Evolutionary conservation across 1,140 invertebrate species (phyloP).

Genomic region (Drosophila triauraria): DNA sequence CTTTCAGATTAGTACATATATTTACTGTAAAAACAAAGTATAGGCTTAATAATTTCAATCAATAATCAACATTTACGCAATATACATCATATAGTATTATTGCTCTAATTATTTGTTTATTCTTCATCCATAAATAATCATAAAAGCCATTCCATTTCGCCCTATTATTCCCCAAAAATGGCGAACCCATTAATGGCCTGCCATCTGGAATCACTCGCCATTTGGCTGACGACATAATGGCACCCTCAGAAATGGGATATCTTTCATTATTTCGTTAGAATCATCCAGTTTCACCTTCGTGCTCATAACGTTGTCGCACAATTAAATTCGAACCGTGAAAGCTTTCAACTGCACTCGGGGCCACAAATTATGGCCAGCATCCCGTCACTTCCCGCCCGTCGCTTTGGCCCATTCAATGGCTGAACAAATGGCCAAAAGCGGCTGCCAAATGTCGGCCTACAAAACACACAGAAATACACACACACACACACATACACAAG

Average conservation of each 20-base stretch:
- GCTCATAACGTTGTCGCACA: slow-evolving; percentile 74
- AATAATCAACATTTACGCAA: neutral
- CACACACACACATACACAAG: too few relatives aligned
- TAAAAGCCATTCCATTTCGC: neutral
- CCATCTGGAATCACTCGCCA: slow-evolving; percentile 32
- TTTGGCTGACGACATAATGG: slow-evolving; percentile 24
- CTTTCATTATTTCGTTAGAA: slow-evolving; percentile 34
- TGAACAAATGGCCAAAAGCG: slow-evolving; percentile 56
- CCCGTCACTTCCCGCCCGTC: neutral
- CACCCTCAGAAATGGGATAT: slow-evolving; percentile 13
- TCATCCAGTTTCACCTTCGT: slow-evolving; percentile 52
- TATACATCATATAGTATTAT: neutral
- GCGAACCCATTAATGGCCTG: slow-evolving; percentile 31
- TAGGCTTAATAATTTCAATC: too few relatives aligned
- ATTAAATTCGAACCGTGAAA: slow-evolving; percentile 60
- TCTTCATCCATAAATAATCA: neutral
- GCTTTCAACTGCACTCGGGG: slow-evolving; percentile 53
- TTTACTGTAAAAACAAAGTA: too few relatives aligned
- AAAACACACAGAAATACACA: too few relatives aligned
- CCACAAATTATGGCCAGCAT: slow-evolving; percentile 56
- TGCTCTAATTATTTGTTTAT: neutral
- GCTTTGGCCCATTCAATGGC: slow-evolving; percentile 42
- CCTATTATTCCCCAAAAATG: slow-evolving; percentile 10
- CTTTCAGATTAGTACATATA: too few relatives aligned
- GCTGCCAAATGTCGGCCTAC: slow-evolving; percentile 58